Evolutionary conservation across 2,888 invertebrate species (phyloP).

Genomic region (Limnephilus auricula): DNA sequence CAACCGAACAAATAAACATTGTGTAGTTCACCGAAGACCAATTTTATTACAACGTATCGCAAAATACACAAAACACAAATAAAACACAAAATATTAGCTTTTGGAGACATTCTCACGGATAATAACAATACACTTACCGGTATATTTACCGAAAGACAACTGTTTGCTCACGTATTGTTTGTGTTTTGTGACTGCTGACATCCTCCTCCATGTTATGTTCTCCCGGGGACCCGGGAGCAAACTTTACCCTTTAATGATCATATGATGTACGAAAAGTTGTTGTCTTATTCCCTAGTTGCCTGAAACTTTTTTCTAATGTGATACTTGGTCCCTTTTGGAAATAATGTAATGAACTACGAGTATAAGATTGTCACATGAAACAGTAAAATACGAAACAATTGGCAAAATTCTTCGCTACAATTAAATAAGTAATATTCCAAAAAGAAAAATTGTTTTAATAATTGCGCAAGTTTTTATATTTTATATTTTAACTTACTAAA

Average conservation of each 20-base stretch:
- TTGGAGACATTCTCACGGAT: slow-evolving; percentile 36
- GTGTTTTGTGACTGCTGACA: slow-evolving; percentile 55
- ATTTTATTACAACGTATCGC: slow-evolving; percentile 47
- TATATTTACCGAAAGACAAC: slow-evolving; percentile 55
- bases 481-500: too few species aligned
- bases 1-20: background rate
- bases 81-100: slow-evolving; percentile 17
- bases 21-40: background rate
- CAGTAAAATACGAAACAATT: background rate
- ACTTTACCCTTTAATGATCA: slow-evolving; percentile 39
- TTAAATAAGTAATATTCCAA: background rate
- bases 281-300: slow-evolving; percentile 20
- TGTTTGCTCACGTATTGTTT: slow-evolving; percentile 60
- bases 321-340: background rate
- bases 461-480: too few species aligned
- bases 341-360: background rate
- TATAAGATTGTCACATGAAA: background rate
- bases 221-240: background rate
- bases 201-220: slow-evolving; percentile 41
- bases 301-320: slow-evolving; percentile 14
- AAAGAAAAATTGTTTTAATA: too few species aligned
- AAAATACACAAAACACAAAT: slow-evolving; percentile 15
- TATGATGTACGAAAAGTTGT: slow-evolving; percentile 27
- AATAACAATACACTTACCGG: slow-evolving; percentile 29
- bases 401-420: background rate